Percentiles rank a stretch among this genome's conserved stretches.
Conservation (phyloP, 1,140 invertebrate genomes). For the Stratiolaelaps scimitus region DNA sequence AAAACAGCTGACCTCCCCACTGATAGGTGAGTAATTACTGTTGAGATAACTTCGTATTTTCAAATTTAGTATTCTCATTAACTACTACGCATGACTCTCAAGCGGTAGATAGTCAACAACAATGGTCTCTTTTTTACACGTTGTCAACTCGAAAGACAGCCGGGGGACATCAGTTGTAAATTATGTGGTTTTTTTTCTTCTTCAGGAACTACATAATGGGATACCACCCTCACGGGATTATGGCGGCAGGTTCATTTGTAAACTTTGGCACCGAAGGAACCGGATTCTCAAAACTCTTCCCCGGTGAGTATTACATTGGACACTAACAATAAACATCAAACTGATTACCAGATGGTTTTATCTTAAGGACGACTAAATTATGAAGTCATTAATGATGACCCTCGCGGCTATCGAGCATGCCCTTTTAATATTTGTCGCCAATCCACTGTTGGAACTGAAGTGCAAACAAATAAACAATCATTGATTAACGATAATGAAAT, state of each 20-base stretch:
- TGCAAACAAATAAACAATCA: too few species aligned
- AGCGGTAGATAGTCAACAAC: too few species aligned
- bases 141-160: background rate
- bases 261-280: constrained; percentile 64
- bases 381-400: too few species aligned
- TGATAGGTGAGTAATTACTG: constrained; percentile 38
- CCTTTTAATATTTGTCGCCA: too few species aligned
- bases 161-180: background rate
- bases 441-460: too few species aligned
- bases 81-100: background rate
- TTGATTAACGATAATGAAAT: too few species aligned
- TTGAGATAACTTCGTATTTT: background rate
- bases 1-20: constrained; percentile 68
- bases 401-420: too few species aligned
- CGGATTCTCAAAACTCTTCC: constrained; percentile 59
- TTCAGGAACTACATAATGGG: constrained; percentile 66
- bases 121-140: too few species aligned
- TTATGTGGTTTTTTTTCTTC: background rate
- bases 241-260: constrained; percentile 58
- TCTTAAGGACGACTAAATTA: too few species aligned
- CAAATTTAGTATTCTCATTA: background rate
- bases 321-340: too few species aligned
- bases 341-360: too few species aligned
- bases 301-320: constrained; percentile 38
- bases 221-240: constrained; percentile 75